phyloP scores from a whole-genome alignment of 2,888 invertebrate species.

The Hymenopus coronatus region DNA sequence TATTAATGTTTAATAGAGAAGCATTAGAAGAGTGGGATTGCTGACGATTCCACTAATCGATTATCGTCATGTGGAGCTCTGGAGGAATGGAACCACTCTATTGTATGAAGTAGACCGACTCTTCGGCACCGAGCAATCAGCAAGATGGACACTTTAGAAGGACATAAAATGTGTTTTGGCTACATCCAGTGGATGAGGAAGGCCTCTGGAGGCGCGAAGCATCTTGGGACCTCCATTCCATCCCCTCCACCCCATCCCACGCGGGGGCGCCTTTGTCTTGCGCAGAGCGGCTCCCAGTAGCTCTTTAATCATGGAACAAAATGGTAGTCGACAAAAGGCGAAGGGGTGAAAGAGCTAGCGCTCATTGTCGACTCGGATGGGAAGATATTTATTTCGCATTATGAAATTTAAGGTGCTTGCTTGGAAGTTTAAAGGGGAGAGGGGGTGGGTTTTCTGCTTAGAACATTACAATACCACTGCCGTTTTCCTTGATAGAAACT shows the following conservation, averaged over 20 bases:
- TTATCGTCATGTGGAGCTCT: neutral
- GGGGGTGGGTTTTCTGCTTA: neutral
- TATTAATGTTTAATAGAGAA: no score
- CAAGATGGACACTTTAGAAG: neutral
- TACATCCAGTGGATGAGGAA: neutral
- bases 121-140: neutral
- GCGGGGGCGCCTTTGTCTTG: neutral
- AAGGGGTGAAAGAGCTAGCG: neutral
- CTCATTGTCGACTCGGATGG: conserved; percentile 11
- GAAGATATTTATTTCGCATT: conserved; percentile 33
- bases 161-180: neutral
- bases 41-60: neutral
- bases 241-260: neutral
- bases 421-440: conserved; percentile 1
- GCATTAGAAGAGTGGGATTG: no score
- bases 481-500: conserved; percentile 13
- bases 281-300: neutral
- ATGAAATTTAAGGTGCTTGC: conserved; percentile 30
- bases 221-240: neutral
- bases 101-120: neutral
- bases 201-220: neutral
- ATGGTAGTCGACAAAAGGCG: conserved; percentile 27
- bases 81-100: neutral
- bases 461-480: neutral
- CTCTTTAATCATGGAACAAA: conserved; percentile 32